Base-by-base conservation (phyloP, 2,797 vertebrate genomes). In the Onychomys torridus region DNA sequence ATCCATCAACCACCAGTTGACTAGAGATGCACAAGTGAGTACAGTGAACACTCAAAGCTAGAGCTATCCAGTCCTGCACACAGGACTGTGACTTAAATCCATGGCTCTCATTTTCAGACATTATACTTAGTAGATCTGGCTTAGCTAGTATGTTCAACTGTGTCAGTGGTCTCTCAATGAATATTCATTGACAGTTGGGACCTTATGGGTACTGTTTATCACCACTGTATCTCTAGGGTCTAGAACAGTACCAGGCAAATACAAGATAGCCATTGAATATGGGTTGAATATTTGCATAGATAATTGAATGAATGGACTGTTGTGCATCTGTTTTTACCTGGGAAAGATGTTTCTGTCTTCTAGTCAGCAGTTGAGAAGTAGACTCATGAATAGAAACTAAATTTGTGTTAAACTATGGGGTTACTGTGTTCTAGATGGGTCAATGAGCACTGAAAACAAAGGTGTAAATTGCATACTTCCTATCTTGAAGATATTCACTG, bases 281-380 rank as follows among this genome's bases (percentile, higher is more conserved):
- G 4, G 8, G 32, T 0, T n/a, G 55, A 71, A n/a, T 40, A 83
- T 55, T 7, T 32, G 21, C 78, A 89, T 57, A 43, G 59, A 25
- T n/a, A 37, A 63, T 32, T 61, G 71, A 55, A 37, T 46, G 23
- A 52, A 91, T 82, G 32, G 61, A 32, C 27, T 55, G 13, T 63
- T 34, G 37, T 32, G 12, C 79, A 65, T 73, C 59, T 37, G 37
- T 21, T 37, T 79, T 89, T 76, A 27, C 61, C n/a, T 12, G 19
- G 2, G 46, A 89, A 90, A 67, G 59, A 55, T 59, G 37, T 59
- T 78, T 71, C 83, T 61, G 63, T 65, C 43, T 57, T 55, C 77
- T 27, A 57, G n/a, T 3, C 25, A 91, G 93, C 76, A 49, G n/a
- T 40, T 63, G 85, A 94, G 91, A 97, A 2, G 10, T 11, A 78